phyloP scores from a whole-genome alignment of 2,797 vertebrate species.

The Nothura maculosa region DNA sequence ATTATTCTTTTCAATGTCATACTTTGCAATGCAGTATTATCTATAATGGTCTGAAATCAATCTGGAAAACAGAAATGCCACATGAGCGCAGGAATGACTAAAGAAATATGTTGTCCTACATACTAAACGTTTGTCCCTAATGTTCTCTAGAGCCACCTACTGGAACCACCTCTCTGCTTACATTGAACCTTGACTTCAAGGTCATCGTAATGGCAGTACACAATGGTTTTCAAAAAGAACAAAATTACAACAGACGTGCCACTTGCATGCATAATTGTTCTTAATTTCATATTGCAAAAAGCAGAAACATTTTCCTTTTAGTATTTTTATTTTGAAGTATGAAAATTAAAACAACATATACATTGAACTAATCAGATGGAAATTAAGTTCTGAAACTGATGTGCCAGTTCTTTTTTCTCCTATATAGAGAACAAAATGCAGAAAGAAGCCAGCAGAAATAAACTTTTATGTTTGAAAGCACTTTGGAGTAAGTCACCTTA shows the following conservation, averaged over 20 bases:
- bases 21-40: background rate
- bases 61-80: background rate
- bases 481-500: background rate
- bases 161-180: background rate
- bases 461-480: background rate
- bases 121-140: background rate
- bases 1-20: too few relatives aligned
- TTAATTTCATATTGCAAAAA: background rate
- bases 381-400: background rate
- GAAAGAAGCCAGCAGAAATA: background rate
- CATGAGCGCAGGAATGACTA: background rate
- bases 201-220: background rate
- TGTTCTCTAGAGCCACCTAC: slow-evolving; percentile 20
- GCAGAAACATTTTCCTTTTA: background rate
- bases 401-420: background rate
- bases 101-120: background rate
- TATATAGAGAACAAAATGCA: background rate
- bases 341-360: background rate
- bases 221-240: background rate
- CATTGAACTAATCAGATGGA: background rate
- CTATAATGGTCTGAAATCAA: background rate
- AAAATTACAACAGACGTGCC: background rate
- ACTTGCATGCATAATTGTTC: background rate
- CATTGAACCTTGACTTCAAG: background rate
- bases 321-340: background rate